phyloP scores from a whole-genome alignment of 2,797 vertebrate species.

The Alcedo atthis region DNA sequence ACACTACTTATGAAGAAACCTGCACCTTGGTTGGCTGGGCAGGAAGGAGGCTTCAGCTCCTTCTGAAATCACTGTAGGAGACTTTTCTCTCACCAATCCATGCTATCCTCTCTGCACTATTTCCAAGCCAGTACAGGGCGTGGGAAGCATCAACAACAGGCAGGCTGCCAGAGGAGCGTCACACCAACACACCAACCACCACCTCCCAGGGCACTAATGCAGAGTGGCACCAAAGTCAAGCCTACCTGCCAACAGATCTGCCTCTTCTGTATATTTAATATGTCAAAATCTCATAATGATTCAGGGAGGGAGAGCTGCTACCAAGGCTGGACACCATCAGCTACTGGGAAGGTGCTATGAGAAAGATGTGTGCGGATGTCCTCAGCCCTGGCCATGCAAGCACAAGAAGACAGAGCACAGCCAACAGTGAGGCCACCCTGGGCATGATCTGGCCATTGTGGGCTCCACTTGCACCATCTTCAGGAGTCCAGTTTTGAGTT shows the following conservation, averaged over 20 bases:
- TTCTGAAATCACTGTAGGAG: not conserved
- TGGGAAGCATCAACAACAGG: not conserved
- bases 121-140: not conserved
- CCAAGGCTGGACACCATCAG: not conserved
- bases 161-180: not conserved
- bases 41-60: not conserved
- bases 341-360: not conserved
- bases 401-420: not conserved
- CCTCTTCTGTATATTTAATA: not conserved
- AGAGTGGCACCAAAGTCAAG: not conserved
- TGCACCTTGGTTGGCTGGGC: not conserved
- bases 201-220: rapidly evolving
- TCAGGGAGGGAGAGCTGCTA: not conserved
- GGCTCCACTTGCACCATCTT: not conserved
- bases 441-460: not conserved
- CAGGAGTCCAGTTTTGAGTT: not conserved
- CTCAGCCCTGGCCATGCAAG: not conserved
- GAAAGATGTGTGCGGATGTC: not conserved
- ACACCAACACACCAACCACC: not conserved
- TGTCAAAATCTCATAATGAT: not conserved
- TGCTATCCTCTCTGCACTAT: not conserved
- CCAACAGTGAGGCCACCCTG: rapidly evolving
- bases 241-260: not conserved
- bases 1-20: not conserved
- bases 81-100: not conserved